Percentiles rank a stretch among this genome's conserved stretches.
Evolutionary conservation across 1,140 invertebrate species (phyloP).

Genomic region (honey bee (Apis mellifera)): DNA sequence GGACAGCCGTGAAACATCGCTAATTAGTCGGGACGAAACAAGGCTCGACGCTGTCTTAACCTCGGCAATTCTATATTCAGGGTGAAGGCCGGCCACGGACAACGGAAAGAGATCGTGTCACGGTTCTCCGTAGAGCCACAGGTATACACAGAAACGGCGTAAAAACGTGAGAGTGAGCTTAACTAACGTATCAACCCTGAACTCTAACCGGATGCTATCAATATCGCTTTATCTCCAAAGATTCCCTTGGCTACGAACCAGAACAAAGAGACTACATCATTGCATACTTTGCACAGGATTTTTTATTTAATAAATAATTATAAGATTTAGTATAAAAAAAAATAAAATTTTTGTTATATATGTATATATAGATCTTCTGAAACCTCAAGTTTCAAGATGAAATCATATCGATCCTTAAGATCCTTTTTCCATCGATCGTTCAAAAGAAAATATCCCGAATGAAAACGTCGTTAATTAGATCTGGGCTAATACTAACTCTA

Average conservation of each 20-base stretch:
- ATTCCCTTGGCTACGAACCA: background rate
- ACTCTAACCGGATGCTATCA: constrained; percentile 1
- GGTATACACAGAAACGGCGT: background rate
- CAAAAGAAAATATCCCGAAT: too few species aligned
- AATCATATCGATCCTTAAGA: too few species aligned
- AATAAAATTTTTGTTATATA: too few species aligned
- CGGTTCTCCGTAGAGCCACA: background rate
- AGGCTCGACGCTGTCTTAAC: constrained; percentile 5
- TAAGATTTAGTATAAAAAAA: too few species aligned
- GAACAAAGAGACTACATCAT: background rate
- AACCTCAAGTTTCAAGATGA: too few species aligned
- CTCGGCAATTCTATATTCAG: constrained; percentile 29
- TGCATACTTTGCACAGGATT: background rate
- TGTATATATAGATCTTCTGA: too few species aligned
- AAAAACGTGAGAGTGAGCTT: background rate
- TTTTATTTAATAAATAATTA: too few species aligned
- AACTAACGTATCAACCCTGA: background rate
- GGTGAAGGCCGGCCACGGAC: constrained; percentile 19
- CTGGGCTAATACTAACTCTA: too few species aligned
- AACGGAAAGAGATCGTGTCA: constrained; percentile 20
- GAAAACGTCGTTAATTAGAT: too few species aligned
- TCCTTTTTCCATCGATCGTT: too few species aligned
- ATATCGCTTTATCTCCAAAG: constrained; percentile 28
- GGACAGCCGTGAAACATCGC: constrained; percentile 3
- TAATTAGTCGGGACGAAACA: constrained; percentile 26